Conservation (phyloP, 2,113 vertebrate species). For the Uria aalge region DNA sequence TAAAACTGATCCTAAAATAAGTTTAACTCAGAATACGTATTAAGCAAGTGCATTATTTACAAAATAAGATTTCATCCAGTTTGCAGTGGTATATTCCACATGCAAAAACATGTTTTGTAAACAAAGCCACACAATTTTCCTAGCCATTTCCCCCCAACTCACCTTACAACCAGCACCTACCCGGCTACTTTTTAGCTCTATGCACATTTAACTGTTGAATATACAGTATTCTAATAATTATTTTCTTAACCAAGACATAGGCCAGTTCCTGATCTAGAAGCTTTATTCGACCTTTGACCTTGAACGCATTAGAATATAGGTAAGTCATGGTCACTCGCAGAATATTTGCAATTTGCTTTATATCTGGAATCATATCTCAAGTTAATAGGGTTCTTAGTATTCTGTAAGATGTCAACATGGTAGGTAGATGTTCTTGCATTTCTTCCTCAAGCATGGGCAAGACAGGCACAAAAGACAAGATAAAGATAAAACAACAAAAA, state of each 20-base stretch:
- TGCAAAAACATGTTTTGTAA: background rate
- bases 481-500: background rate
- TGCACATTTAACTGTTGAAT: background rate
- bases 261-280: background rate
- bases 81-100: background rate
- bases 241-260: background rate
- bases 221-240: background rate
- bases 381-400: background rate
- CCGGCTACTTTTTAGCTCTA: background rate
- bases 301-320: background rate
- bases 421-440: background rate
- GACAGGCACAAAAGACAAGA: background rate
- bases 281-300: background rate
- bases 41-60: background rate
- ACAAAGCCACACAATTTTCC: background rate
- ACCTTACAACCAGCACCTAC: background rate
- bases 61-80: background rate
- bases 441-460: background rate
- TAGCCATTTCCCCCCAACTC: background rate
- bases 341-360: background rate
- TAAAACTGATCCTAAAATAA: background rate
- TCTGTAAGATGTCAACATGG: background rate
- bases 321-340: background rate
- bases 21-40: background rate
- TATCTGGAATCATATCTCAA: background rate